These are phyloP conservation scores for Holotrichia oblita DNA, from an alignment of 1,140 invertebrate species.

Conservation along the genomic window DNA sequence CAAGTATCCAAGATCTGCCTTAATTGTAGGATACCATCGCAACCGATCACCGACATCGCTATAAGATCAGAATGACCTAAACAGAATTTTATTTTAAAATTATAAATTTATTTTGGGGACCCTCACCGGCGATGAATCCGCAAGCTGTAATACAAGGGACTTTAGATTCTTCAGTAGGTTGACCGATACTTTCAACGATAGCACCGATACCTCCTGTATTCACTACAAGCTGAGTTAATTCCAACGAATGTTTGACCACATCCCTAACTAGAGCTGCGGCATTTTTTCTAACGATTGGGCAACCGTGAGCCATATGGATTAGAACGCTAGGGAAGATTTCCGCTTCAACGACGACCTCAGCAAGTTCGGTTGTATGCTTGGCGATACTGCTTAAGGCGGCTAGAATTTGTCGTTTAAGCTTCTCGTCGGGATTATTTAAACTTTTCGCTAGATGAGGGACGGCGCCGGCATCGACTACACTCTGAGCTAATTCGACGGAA, in stretches of 20 bases:
- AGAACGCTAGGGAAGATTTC: constrained; percentile 78
- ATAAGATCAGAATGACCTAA: constrained; percentile 59
- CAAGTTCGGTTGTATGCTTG: constrained; percentile 75
- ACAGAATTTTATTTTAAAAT: no score
- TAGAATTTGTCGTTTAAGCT: constrained; percentile 68
- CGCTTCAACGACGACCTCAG: constrained; percentile 79
- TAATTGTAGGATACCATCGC: constrained; percentile 71
- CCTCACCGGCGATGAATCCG: constrained; percentile 81
- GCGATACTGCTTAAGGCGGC: constrained; percentile 60
- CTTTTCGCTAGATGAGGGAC: constrained; percentile 75
- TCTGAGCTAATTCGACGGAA: constrained; percentile 73
- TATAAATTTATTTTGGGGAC: no score
- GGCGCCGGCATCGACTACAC: constrained; percentile 79
- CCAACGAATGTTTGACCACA: constrained; percentile 77
- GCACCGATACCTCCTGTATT: constrained; percentile 81
- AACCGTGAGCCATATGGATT: constrained; percentile 73
- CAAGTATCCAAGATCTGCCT: constrained; percentile 69
- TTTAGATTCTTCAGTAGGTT: constrained; percentile 55
- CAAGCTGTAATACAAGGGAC: constrained; percentile 80
- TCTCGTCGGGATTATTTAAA: constrained; percentile 74
- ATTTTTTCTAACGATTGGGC: constrained; percentile 73
- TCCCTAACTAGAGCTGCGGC: constrained; percentile 78
- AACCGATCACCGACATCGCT: constrained; percentile 65
- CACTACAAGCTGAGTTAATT: constrained; percentile 79
- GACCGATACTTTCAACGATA: constrained; percentile 67